Evolutionary conservation across 2,113 vertebrate genomes (phyloP).

Genomic region (Podarcis raffonei): DNA sequence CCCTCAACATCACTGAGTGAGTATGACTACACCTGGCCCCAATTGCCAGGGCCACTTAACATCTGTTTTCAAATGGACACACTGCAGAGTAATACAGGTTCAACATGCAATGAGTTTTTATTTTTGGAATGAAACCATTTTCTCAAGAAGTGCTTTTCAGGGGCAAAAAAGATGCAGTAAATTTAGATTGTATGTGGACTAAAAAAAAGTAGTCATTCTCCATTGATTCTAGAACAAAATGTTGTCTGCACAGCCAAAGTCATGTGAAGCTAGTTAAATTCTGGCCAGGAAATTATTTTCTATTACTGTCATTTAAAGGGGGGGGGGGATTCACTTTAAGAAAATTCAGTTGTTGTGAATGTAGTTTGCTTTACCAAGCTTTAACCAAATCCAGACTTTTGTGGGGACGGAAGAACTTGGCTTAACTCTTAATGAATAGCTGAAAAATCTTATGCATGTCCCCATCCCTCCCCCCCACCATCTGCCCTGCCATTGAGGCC

Average conservation of each 20-base stretch:
- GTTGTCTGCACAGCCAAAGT: neutral
- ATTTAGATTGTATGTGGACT: too few species aligned
- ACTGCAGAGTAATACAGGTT: too few species aligned
- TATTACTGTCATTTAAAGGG: conserved; percentile 9
- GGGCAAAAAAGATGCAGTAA: too few species aligned
- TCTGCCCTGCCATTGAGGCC: neutral
- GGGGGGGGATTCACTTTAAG: neutral
- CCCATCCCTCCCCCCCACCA: neutral
- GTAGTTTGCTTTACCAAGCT: conserved; percentile 17
- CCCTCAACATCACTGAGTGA: too few species aligned
- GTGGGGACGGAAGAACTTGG: neutral
- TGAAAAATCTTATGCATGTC: conserved; percentile 22
- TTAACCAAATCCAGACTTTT: conserved; percentile 26
- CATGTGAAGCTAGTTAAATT: neutral
- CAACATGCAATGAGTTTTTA: too few species aligned
- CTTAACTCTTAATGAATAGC: conserved; percentile 39
- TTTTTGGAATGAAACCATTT: too few species aligned
- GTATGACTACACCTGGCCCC: too few species aligned
- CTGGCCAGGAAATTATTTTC: neutral
- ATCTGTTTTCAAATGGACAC: too few species aligned
- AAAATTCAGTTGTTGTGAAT: conserved; percentile 7
- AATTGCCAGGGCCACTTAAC: too few species aligned
- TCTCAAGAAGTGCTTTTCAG: too few species aligned
- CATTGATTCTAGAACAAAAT: too few species aligned
- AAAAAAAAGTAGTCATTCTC: too few species aligned